These are phyloP conservation scores for Germaria angustata DNA, from an alignment of 2,888 invertebrate genomes.

Conservation along the genomic window DNA sequence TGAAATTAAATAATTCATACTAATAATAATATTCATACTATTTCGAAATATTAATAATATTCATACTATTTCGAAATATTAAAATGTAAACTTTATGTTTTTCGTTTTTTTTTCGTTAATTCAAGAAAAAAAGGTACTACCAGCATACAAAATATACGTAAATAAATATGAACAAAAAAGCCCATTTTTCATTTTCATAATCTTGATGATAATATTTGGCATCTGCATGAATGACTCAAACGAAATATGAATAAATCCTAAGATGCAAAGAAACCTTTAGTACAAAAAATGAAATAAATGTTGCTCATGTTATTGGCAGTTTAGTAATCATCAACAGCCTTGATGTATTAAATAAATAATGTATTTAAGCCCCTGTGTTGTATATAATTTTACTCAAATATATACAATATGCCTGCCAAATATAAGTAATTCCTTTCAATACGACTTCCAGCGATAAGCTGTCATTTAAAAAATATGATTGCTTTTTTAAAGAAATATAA, in stretches of 20 bases:
- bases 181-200: conserved; percentile 50
- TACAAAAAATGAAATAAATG: neutral
- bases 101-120: neutral
- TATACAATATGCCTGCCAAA: neutral
- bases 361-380: neutral
- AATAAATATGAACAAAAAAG: conserved; percentile 30
- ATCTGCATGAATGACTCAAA: conserved; percentile 53
- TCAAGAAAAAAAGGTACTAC: neutral
- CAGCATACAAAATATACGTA: conserved; percentile 9
- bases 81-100: neutral
- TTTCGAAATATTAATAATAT: too few species aligned
- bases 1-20: conserved; percentile 53
- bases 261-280: neutral
- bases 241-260: neutral
- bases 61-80: conserved; percentile 8
- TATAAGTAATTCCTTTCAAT: conserved; percentile 41
- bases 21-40: too few species aligned
- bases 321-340: conserved; percentile 13
- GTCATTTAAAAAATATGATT: conserved; percentile 47
- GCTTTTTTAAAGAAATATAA: neutral
- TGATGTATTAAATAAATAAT: neutral
- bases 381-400: neutral
- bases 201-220: conserved; percentile 62
- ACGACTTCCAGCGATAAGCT: conserved; percentile 56
- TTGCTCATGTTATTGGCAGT: conserved; percentile 3